phyloP scores from a whole-genome alignment of 1,140 invertebrate genomes.

The Pinna nobilis region DNA sequence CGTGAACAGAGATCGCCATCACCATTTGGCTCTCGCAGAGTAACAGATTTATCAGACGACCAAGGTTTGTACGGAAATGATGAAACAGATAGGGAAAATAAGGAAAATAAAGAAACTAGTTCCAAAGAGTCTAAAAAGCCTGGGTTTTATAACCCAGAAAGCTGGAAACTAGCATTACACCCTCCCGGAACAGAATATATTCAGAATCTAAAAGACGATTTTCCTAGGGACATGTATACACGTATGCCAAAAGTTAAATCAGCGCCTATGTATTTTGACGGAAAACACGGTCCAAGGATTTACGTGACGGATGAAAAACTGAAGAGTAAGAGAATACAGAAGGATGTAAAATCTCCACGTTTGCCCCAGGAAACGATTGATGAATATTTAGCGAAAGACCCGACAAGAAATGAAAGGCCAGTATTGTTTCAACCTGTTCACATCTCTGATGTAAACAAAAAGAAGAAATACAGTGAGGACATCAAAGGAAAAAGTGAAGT shows the following conservation, averaged over 20 bases:
- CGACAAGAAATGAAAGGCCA: conserved; percentile 56
- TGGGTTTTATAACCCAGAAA: conserved; percentile 49
- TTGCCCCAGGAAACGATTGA: conserved; percentile 58
- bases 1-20: conserved; percentile 19
- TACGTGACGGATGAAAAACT: conserved; percentile 44
- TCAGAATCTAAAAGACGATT: conserved; percentile 65
- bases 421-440: conserved; percentile 69
- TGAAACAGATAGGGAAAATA: conserved; percentile 36
- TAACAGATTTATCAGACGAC: conserved; percentile 8
- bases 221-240: conserved; percentile 71
- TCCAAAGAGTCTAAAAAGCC: conserved; percentile 35
- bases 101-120: conserved; percentile 10
- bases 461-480: conserved; percentile 62
- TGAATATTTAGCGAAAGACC: conserved; percentile 49
- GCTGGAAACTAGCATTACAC: conserved; percentile 69
- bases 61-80: conserved; percentile 22
- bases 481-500: conserved; percentile 57
- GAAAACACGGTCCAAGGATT: conserved; percentile 45
- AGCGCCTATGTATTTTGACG: conserved; percentile 62
- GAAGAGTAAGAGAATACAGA: conserved; percentile 52
- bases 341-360: conserved; percentile 55
- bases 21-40: not conserved
- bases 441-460: conserved; percentile 66
- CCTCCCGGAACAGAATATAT: conserved; percentile 56
- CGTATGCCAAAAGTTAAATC: conserved; percentile 63